phyloP scores from a whole-genome alignment of 2,888 invertebrate genomes.

The Diogma glabrata region DNA sequence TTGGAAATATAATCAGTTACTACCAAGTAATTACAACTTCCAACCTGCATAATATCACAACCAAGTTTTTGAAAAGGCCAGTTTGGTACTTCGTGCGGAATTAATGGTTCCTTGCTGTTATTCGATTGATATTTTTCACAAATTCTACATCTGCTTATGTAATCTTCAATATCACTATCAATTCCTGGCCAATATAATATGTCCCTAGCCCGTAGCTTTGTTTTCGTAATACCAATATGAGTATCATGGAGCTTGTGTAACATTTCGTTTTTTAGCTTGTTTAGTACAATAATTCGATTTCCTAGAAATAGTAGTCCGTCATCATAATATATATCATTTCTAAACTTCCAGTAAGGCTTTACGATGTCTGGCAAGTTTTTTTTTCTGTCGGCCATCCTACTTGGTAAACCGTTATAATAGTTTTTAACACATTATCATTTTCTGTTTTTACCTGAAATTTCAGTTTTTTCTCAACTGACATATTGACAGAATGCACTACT shows the following conservation, averaged over 20 bases:
- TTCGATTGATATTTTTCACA: conserved; percentile 3
- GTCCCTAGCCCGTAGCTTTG: neutral
- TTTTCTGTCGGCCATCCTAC: neutral
- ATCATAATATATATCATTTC: neutral
- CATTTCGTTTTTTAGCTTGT: too few relatives aligned
- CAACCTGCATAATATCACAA: too few relatives aligned
- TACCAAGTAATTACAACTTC: too few relatives aligned
- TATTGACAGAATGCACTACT: too few relatives aligned
- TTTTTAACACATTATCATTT: neutral
- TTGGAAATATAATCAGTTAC: conserved; percentile 13
- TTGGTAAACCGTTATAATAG: neutral
- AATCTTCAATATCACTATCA: conserved; percentile 7
- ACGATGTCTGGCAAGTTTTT: neutral
- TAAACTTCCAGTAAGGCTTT: neutral
- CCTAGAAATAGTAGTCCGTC: neutral
- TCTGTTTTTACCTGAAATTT: too few relatives aligned
- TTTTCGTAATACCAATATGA: conserved; percentile 12
- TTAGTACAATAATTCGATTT: neutral
- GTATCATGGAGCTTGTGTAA: neutral
- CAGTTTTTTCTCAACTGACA: too few relatives aligned
- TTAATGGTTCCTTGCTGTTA: too few relatives aligned
- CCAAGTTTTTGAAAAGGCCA: too few relatives aligned
- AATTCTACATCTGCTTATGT: conserved; percentile 6
- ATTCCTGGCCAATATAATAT: conserved; percentile 4
- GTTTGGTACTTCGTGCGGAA: too few relatives aligned